phyloP scores from a whole-genome alignment of 2,888 invertebrate species.

The Tyria jacobaeae region DNA sequence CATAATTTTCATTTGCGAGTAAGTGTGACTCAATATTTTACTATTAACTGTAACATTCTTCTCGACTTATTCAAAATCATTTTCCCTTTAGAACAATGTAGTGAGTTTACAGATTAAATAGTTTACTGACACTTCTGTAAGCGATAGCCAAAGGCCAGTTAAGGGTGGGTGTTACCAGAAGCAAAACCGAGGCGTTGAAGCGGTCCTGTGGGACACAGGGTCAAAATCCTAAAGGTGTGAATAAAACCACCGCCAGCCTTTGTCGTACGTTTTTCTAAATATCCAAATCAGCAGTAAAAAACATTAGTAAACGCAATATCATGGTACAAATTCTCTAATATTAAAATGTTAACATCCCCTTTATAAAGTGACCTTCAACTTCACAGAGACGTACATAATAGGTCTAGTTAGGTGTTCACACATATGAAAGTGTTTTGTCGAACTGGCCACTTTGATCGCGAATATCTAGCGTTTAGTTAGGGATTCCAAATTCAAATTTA shows the following conservation, averaged over 20 bases:
- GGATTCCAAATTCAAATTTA: too few species aligned
- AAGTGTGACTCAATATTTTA: constrained; percentile 11
- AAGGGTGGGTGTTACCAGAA: not conserved
- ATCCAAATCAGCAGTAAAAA: too few species aligned
- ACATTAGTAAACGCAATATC: too few species aligned
- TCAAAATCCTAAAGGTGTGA: not conserved
- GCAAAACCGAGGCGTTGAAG: not conserved
- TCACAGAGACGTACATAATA: too few species aligned
- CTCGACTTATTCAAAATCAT: not conserved
- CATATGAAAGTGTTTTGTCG: too few species aligned
- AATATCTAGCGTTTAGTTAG: too few species aligned
- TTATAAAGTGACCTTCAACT: not conserved
- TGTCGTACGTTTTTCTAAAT: too few species aligned
- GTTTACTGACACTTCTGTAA: not conserved
- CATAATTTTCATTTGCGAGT: constrained; percentile 8
- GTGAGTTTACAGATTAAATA: not conserved
- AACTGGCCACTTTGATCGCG: too few species aligned
- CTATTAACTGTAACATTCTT: constrained; percentile 1
- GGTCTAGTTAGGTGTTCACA: too few species aligned
- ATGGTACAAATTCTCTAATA: not conserved
- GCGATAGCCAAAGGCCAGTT: not conserved
- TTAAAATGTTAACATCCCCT: not conserved
- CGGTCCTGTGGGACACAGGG: not conserved
- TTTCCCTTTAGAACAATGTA: not conserved
- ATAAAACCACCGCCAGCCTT: too few species aligned